These are phyloP conservation scores for Labroides dimidiatus DNA, from an alignment of 2,797 vertebrate genomes.

Conservation along the genomic window DNA sequence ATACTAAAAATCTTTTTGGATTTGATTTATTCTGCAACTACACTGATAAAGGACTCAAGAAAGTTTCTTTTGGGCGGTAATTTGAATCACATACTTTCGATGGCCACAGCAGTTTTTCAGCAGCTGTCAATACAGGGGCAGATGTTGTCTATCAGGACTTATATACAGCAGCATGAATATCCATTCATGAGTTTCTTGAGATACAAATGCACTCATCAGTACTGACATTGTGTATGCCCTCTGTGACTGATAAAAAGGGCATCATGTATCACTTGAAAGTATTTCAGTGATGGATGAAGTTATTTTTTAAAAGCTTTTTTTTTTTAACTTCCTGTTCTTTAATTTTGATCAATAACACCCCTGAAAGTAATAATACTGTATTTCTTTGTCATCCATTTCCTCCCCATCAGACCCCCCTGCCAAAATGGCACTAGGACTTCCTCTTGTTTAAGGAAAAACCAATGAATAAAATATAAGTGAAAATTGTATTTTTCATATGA, in stretches of 20 bases:
- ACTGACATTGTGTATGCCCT: slow-evolving; percentile 34
- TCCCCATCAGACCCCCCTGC: slow-evolving; percentile 63
- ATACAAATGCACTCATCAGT: slow-evolving; percentile 25
- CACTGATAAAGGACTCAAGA: neutral
- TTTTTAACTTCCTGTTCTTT: slow-evolving; percentile 70
- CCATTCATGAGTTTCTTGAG: slow-evolving; percentile 15
- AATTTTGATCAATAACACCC: slow-evolving; percentile 79
- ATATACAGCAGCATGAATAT: slow-evolving; percentile 8
- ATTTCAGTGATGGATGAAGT: slow-evolving; percentile 74
- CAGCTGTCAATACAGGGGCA: slow-evolving; percentile 20
- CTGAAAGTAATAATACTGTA: slow-evolving; percentile 65
- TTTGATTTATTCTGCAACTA: too few relatives aligned
- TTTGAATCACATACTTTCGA: slow-evolving; percentile 10
- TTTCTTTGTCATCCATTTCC: slow-evolving; percentile 64
- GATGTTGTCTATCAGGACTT: slow-evolving; percentile 5
- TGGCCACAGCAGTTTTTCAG: slow-evolving; percentile 16
- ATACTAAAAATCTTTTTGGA: neutral
- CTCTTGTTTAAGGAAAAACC: slow-evolving; percentile 80
- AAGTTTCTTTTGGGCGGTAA: neutral
- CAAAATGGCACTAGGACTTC: slow-evolving; percentile 67
- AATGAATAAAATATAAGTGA: slow-evolving; percentile 88
- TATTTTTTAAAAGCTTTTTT: slow-evolving; percentile 74
- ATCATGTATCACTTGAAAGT: slow-evolving; percentile 60
- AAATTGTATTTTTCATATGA: slow-evolving; percentile 86
- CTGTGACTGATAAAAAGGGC: slow-evolving; percentile 47